Evolutionary conservation across 2,888 invertebrate genomes (phyloP).

Genomic region (Plutella xylostella): DNA sequence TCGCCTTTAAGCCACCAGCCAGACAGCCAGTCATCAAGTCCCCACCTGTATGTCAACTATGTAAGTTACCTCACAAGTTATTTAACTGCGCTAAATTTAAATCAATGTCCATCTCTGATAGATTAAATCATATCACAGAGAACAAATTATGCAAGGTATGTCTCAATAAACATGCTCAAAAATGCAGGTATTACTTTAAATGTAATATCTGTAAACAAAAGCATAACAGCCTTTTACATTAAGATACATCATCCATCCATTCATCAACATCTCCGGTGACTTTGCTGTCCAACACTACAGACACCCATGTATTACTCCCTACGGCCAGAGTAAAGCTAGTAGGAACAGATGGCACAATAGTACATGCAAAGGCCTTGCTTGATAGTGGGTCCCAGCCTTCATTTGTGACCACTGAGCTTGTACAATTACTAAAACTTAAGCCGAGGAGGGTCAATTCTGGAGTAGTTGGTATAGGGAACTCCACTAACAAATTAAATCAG

Average conservation of each 20-base stretch:
- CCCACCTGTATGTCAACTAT: background rate
- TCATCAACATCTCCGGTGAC: background rate
- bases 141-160: background rate
- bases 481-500: background rate
- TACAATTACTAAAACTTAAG: background rate
- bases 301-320: constrained; percentile 1
- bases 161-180: background rate
- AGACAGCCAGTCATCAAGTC: background rate
- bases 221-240: background rate
- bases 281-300: background rate
- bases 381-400: background rate
- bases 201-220: constrained; percentile 1
- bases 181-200: background rate
- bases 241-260: background rate
- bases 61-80: background rate
- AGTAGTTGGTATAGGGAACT: background rate
- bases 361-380: background rate
- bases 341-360: background rate
- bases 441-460: background rate
- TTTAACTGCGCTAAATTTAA: background rate
- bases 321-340: constrained; percentile 1
- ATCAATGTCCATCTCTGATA: background rate
- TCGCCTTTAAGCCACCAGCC: background rate
- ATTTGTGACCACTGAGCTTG: constrained; percentile 2
- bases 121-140: background rate